Percentiles rank a stretch among this genome's conserved stretches.
phyloP scores from a whole-genome alignment of 2,888 invertebrate species.

The Poecilus cupreus region DNA sequence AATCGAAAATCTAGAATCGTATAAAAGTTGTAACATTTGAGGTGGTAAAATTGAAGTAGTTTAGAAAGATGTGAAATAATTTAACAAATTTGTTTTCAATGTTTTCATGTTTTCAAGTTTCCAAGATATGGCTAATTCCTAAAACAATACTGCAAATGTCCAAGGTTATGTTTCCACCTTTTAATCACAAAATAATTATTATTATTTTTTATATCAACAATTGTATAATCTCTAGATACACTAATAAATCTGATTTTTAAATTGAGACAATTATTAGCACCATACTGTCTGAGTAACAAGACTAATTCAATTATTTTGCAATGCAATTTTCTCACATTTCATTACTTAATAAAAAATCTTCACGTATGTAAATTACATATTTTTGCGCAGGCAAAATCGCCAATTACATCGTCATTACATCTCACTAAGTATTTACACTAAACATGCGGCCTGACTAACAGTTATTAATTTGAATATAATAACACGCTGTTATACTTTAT shows the following conservation, averaged over 20 bases:
- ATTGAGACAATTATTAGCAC: not conserved
- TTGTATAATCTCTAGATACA: not conserved
- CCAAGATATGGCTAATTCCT: not conserved
- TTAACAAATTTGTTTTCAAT: too few relatives aligned
- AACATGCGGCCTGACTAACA: slow-evolving; percentile 27
- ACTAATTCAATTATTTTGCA: not conserved
- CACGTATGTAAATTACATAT: slow-evolving; percentile 3
- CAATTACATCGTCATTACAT: slow-evolving; percentile 48
- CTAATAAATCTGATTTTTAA: not conserved
- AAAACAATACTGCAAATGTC: not conserved
- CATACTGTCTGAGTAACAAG: slow-evolving; percentile 11
- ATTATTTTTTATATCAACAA: not conserved
- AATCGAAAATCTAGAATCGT: too few relatives aligned
- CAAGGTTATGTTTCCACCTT: not conserved
- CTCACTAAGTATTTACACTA: slow-evolving; percentile 43
- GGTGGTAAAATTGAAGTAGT: too few relatives aligned
- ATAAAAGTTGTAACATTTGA: too few relatives aligned
- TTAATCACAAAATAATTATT: not conserved
- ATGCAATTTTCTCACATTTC: not conserved
- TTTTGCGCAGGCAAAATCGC: not conserved
- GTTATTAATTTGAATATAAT: slow-evolving; percentile 57
- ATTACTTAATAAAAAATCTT: not conserved
- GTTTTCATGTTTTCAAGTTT: not conserved
- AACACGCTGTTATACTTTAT: slow-evolving; percentile 46
- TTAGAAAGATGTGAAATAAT: too few relatives aligned